Evolutionary conservation across 64 coral and sea anemone genomes (phyloP).

Genomic region (Hydrozoanthus tunicans): DNA sequence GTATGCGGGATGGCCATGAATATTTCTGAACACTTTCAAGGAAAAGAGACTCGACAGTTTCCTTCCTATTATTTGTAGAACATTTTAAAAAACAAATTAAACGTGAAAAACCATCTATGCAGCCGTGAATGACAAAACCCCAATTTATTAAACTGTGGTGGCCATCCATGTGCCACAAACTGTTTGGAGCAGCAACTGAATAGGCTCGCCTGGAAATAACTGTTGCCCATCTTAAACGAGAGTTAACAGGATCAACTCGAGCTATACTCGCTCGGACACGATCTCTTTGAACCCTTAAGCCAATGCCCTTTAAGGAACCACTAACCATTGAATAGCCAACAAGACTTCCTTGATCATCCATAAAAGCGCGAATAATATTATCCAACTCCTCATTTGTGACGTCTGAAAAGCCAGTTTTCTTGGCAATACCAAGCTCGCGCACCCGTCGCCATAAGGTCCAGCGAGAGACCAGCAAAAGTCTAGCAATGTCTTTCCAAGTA

Average conservation of each 20-base stretch:
- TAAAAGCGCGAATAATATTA: constrained; percentile 47
- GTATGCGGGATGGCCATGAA: constrained; percentile 39
- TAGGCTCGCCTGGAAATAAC: constrained; percentile 44
- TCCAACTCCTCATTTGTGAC: constrained; percentile 55
- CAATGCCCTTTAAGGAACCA: constrained; percentile 41
- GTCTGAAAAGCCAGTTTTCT: constrained; percentile 53
- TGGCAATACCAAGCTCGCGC: constrained; percentile 44
- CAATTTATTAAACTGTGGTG: constrained; percentile 71
- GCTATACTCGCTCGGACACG: constrained; percentile 59
- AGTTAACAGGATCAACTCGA: constrained; percentile 68
- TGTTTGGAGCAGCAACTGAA: constrained; percentile 64
- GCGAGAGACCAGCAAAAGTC: constrained; percentile 67
- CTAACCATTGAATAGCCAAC: constrained; percentile 66
- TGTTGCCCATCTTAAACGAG: constrained; percentile 65
- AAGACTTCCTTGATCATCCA: constrained; percentile 47
- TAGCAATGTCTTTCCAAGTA: constrained; percentile 63
- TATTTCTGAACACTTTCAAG: constrained; percentile 30
- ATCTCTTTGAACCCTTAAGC: constrained; percentile 44
- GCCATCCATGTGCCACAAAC: constrained; percentile 75
- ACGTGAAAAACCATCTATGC: constrained; percentile 62
- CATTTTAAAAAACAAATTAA: constrained; percentile 63
- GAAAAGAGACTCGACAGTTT: constrained; percentile 59
- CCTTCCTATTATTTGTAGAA: constrained; percentile 65
- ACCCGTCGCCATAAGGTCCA: constrained; percentile 65
- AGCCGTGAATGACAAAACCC: constrained; percentile 69